These are phyloP conservation scores for Leontocebus nigricollis DNA, from an alignment of 2,797 vertebrate species.

Conservation along the genomic window DNA sequence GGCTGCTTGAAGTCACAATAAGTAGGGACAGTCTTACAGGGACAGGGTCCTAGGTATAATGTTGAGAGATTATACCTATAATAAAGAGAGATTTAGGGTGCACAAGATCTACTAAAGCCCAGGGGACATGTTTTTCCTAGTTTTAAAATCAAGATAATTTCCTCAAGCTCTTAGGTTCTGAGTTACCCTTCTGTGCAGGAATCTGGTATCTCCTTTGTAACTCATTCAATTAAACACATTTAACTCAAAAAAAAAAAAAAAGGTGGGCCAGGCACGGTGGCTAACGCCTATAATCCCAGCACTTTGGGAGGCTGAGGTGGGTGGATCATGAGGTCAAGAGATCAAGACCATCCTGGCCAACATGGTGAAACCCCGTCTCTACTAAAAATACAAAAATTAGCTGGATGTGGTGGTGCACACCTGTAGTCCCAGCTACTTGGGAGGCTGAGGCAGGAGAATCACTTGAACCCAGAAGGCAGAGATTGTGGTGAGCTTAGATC, in stretches of 20 bases:
- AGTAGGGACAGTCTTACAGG: neutral
- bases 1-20: neutral
- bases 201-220: neutral
- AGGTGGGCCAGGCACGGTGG: too few species aligned
- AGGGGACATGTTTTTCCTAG: neutral
- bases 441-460: too few species aligned
- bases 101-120: neutral
- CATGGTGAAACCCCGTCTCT: too few species aligned
- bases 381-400: too few species aligned
- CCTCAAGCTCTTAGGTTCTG: neutral
- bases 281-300: too few species aligned
- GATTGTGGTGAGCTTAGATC: too few species aligned
- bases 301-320: too few species aligned
- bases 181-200: neutral
- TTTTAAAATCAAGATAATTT: neutral
- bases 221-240: neutral
- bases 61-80: neutral
- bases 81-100: neutral
- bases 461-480: too few species aligned
- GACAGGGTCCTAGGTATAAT: neutral
- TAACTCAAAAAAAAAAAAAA: neutral
- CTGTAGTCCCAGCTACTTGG: too few species aligned
- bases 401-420: too few species aligned
- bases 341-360: too few species aligned
- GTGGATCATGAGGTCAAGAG: too few species aligned